Conservation (phyloP, 2,113 vertebrate genomes). For the Morphnarchus princeps region DNA sequence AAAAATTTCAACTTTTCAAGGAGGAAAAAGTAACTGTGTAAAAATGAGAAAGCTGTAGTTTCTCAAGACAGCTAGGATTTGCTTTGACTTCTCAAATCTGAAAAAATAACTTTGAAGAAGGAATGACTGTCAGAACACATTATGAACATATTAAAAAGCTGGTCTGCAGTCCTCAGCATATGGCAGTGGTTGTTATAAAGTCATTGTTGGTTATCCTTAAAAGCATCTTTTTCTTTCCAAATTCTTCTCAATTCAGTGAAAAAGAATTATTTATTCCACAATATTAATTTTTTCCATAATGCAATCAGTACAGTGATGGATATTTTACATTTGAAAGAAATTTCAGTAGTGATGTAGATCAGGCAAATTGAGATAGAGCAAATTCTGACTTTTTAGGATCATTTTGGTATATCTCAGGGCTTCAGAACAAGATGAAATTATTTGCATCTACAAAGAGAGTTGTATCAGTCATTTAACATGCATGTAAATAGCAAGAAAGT, state of each 20-base stretch:
- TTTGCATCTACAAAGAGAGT: neutral
- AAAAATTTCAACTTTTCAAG: neutral
- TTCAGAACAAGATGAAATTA: neutral
- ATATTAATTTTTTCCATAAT: neutral
- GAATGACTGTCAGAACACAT: neutral
- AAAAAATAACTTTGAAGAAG: neutral
- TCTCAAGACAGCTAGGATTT: neutral
- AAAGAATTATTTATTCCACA: neutral
- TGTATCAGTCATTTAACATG: neutral
- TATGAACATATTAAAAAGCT: neutral
- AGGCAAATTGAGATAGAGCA: neutral
- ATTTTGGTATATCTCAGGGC: neutral
- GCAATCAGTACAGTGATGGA: neutral
- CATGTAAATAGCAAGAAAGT: neutral
- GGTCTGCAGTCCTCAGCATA: neutral
- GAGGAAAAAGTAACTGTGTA: neutral
- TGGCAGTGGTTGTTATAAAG: neutral
- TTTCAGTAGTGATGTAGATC: neutral
- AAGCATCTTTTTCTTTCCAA: neutral
- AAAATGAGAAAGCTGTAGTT: neutral
- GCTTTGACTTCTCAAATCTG: neutral
- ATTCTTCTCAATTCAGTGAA: neutral
- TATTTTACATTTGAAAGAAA: conserved; percentile 2
- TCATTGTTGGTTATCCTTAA: neutral
- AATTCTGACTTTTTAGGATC: neutral